Percentiles rank a stretch among this genome's conserved stretches.
phyloP scores from a whole-genome alignment of 2,113 vertebrate genomes.

The Anolis sagrei region DNA sequence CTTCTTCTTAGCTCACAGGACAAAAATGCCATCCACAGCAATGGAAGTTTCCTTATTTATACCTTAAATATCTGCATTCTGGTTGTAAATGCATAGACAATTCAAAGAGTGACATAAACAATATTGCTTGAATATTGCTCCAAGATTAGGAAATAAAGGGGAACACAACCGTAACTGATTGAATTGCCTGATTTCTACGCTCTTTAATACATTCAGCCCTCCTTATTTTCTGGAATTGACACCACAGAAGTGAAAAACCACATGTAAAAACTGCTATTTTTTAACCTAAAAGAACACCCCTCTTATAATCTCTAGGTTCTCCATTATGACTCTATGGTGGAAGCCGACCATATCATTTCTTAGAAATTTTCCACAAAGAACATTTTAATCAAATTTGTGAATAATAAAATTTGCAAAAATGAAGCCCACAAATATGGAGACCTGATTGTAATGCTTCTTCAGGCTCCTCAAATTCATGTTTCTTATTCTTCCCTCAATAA shows the following conservation, averaged over 20 bases:
- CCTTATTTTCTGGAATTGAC: no score
- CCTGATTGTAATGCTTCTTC: constrained; percentile 29
- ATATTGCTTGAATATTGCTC: background rate
- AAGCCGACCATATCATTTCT: no score
- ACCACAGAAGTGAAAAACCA: no score
- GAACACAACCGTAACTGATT: background rate
- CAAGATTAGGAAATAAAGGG: background rate
- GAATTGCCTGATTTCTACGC: background rate
- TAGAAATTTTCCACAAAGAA: no score
- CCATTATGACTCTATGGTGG: no score
- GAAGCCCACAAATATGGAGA: no score
- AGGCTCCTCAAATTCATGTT: constrained; percentile 18
- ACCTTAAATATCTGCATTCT: background rate
- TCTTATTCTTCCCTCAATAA: no score
- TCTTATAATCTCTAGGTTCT: no score
- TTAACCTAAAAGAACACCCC: no score
- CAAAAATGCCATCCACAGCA: background rate
- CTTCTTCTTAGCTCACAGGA: constrained; percentile 26
- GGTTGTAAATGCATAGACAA: background rate
- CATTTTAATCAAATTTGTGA: no score
- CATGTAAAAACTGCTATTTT: no score
- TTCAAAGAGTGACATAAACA: background rate
- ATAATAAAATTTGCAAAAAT: no score
- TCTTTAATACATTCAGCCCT: background rate
- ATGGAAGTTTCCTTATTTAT: background rate